Evolutionary conservation across 2,113 vertebrate species (phyloP).

Genomic region (Vanacampus margaritifer): DNA sequence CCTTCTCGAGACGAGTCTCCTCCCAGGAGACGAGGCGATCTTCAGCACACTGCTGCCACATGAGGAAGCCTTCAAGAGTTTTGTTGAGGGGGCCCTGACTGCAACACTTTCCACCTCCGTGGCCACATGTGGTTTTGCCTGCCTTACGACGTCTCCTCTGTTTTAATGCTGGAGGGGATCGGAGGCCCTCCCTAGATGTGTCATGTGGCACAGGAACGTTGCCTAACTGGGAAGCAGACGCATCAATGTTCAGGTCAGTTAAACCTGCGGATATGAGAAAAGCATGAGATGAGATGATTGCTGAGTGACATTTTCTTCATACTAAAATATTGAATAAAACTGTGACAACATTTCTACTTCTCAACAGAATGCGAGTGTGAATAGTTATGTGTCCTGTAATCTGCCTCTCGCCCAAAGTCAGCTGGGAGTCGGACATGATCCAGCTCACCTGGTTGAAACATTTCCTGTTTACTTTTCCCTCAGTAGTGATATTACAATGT

Average conservation of each 20-base stretch:
- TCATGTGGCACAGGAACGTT: conserved; percentile 30
- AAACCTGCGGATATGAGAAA: conserved; percentile 49
- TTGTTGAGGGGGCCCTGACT: conserved; percentile 61
- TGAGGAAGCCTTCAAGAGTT: conserved; percentile 74
- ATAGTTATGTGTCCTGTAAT: not conserved
- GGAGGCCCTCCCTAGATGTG: conserved; percentile 21
- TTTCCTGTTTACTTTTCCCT: no score
- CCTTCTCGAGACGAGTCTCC: conserved; percentile 72
- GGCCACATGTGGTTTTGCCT: conserved; percentile 44
- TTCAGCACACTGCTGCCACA: conserved; percentile 74
- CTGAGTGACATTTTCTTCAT: not conserved
- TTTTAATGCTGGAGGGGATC: conserved; percentile 10
- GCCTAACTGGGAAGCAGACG: conserved; percentile 48
- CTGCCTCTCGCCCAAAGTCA: not conserved
- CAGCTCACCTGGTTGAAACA: no score
- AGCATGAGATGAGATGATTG: not conserved
- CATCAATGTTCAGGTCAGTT: conserved; percentile 72
- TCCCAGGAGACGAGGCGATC: conserved; percentile 78
- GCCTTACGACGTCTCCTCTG: conserved; percentile 65
- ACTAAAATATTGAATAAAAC: not conserved
- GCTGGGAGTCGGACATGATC: not conserved
- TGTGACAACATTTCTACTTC: not conserved
- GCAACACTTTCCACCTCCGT: conserved; percentile 36
- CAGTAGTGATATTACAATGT: no score
- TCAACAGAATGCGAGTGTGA: not conserved